A percentile compares a stretch with the other conserved stretches of the same genome.
phyloP scores from a whole-genome alignment of 1,140 invertebrate species.

The Heliothis virescens region DNA sequence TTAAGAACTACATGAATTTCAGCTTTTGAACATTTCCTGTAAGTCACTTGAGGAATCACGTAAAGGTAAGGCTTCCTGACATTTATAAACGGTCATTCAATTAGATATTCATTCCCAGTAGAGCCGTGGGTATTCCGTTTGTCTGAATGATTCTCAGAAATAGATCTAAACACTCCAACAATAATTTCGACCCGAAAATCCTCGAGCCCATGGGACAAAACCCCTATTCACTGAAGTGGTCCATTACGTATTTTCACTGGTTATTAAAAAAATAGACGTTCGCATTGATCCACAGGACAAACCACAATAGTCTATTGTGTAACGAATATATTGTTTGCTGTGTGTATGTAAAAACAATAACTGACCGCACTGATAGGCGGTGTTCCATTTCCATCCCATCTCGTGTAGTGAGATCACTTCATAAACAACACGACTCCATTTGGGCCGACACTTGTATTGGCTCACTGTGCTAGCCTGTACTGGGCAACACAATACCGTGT shows the following conservation, averaged over 20 bases:
- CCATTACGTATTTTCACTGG: slow-evolving; percentile 42
- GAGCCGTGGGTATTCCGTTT: neutral
- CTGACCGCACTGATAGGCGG: slow-evolving; percentile 58
- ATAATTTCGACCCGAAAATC: slow-evolving; percentile 36
- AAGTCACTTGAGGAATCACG: slow-evolving; percentile 3
- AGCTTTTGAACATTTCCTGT: neutral
- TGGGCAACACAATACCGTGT: slow-evolving; percentile 9
- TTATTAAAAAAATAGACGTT: slow-evolving; percentile 33
- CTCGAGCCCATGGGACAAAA: slow-evolving; percentile 28
- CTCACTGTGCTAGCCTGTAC: neutral
- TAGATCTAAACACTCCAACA: slow-evolving; percentile 25
- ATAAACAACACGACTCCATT: slow-evolving; percentile 37
- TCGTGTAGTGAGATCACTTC: slow-evolving; percentile 44
- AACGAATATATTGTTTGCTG: slow-evolving; percentile 35
- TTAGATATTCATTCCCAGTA: slow-evolving; percentile 15
- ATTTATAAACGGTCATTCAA: slow-evolving; percentile 6
- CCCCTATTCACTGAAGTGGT: slow-evolving; percentile 37
- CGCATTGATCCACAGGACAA: slow-evolving; percentile 40
- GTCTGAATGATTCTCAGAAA: slow-evolving; percentile 16
- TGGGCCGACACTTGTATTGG: slow-evolving; percentile 36
- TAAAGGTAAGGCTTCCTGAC: slow-evolving; percentile 1
- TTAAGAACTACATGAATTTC: neutral
- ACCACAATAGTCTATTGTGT: slow-evolving; percentile 55
- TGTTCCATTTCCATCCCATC: slow-evolving; percentile 53
- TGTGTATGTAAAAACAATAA: slow-evolving; percentile 56